Percentiles rank a stretch among this genome's conserved stretches.
Evolutionary conservation across 92 coral and sea anemone species (phyloP).

Genomic region (Scolanthus callimorphus): DNA sequence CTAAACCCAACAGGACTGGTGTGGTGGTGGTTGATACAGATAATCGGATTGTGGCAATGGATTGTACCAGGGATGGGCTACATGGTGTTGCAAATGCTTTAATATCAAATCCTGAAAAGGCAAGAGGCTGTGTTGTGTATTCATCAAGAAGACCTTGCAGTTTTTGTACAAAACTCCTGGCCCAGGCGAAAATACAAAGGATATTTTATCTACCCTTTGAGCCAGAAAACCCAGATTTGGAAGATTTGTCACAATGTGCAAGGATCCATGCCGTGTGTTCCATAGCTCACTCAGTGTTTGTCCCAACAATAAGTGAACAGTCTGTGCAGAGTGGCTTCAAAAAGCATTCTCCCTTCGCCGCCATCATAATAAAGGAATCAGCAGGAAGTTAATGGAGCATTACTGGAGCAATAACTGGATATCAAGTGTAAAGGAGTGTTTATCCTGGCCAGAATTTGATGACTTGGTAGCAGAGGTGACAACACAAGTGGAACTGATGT

Average conservation of each 20-base stretch:
- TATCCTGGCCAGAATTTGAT: conserved; percentile 61
- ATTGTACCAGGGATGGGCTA: conserved; percentile 65
- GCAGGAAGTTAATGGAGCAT: conserved; percentile 8
- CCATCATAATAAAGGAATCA: conserved; percentile 12
- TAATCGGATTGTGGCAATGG: conserved; percentile 52
- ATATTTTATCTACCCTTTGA: conserved; percentile 78
- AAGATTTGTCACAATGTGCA: conserved; percentile 43
- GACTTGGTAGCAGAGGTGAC: conserved; percentile 2
- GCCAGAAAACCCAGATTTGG: conserved; percentile 52
- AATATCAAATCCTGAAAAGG: conserved; percentile 43
- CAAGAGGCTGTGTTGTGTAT: conserved; percentile 52
- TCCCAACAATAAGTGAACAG: conserved; percentile 42
- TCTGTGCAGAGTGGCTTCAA: conserved; percentile 16
- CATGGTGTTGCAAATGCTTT: conserved; percentile 66
- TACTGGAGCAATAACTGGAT: conserved; percentile 58
- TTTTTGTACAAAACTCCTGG: conserved; percentile 70
- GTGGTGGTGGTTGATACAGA: conserved; percentile 66
- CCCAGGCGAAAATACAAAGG: conserved; percentile 54
- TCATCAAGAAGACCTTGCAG: conserved; percentile 84
- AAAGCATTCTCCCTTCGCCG: conserved; percentile 40
- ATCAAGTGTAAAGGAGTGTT: conserved; percentile 9
- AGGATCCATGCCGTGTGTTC: conserved; percentile 43
- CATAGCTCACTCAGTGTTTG: conserved; percentile 65
- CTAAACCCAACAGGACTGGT: conserved; percentile 50
- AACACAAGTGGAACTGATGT: conserved; percentile 5